Evolutionary conservation across 2,113 vertebrate genomes (phyloP).

Genomic region (Hypocryptadius cinnamomeus): DNA sequence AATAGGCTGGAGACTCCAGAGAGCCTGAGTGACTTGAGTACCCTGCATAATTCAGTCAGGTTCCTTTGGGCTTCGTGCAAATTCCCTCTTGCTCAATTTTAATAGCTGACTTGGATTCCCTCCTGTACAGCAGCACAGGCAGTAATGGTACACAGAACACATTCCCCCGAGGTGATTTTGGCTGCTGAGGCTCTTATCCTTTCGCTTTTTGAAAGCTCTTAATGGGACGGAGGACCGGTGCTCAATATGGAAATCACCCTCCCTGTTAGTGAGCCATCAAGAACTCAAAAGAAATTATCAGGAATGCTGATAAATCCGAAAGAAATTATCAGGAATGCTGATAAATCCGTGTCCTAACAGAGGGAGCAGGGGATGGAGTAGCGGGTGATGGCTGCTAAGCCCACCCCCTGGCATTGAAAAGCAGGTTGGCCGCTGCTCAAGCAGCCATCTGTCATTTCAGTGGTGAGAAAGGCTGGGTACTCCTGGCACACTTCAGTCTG

Average conservation of each 20-base stretch:
- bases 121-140: neutral
- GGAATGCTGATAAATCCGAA: neutral
- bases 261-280: neutral
- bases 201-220: neutral
- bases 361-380: neutral
- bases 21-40: neutral
- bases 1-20: neutral
- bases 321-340: neutral
- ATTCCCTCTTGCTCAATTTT: neutral
- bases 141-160: neutral
- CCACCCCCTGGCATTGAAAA: neutral
- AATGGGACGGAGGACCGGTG: neutral
- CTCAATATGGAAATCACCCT: neutral
- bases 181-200: neutral
- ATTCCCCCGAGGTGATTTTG: neutral
- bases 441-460: neutral
- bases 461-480: neutral
- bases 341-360: neutral
- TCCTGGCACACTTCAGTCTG: neutral
- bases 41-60: accelerated
- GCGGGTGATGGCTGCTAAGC: neutral
- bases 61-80: neutral
- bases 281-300: neutral
- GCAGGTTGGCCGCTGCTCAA: neutral
- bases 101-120: neutral